Evolutionary conservation across 2,113 vertebrate species (phyloP), one percentile per base, ranked within the genome.

Genomic region (Austrofundulus limnaeus): DNA sequence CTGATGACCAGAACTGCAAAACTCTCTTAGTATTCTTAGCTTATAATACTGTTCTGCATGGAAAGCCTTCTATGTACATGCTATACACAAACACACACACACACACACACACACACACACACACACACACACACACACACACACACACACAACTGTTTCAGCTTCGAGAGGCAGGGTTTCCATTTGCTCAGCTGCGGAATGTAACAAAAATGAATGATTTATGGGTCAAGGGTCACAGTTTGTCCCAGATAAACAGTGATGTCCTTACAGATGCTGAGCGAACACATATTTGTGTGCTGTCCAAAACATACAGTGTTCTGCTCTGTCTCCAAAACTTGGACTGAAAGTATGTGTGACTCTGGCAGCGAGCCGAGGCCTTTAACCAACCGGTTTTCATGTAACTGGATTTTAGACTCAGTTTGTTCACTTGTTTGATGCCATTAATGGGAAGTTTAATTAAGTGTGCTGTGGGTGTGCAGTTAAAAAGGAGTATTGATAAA

Each of bases 401-500:
- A 34, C 6, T 73, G 66, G 77, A 34, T 82, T 77, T 43, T 66
- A 57, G 59, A 82, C 71, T 78, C 68, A 47, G 75, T 82, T 83
- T 86, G 73, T 54, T 80, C 51, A 60, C 48, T 78, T 64, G 71
- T 82, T 85, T 87, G 74, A 71, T 78, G 64, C 72, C 56, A 51
- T 83, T 86, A 85, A 88, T 80, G 78, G 64, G 83, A 89, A 85
- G 76, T 89, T 80, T 88, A 89, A 91, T 90, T 83, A 88, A 89
- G 83, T 83, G 78, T 78, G 77, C 45, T 15, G 46, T 38, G 62
- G 56, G 61, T 57, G 63, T 73, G 81, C 62, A 61, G 70, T 85
- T 89, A 87, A 88, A 90, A 87, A 86, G 72, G 63, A 58, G 62
- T 82, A 90, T 90, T 84, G 88, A 91, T 90, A 84, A 90, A 87